These are phyloP conservation scores for Galaxea fascicularis DNA, from an alignment of 92 coral and sea anemone genomes.

Conservation along the genomic window DNA sequence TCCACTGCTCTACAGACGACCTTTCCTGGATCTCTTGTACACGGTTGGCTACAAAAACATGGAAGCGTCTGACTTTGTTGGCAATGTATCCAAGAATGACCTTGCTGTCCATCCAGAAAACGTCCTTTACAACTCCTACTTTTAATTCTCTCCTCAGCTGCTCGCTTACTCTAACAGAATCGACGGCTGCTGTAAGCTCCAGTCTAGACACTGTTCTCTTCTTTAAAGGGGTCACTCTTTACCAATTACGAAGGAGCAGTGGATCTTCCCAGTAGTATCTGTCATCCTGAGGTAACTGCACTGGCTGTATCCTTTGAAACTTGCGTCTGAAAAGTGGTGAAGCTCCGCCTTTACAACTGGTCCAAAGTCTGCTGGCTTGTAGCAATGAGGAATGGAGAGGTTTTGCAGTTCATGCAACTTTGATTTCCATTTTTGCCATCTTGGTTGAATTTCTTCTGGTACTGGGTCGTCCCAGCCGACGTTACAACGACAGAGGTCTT, in stretches of 20 bases:
- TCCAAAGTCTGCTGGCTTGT: conserved; percentile 53
- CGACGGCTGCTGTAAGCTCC: conserved; percentile 14
- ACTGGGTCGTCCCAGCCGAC: conserved; percentile 71
- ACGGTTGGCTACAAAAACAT: conserved; percentile 22
- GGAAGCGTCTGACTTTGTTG: conserved; percentile 10
- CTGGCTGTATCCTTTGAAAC: conserved; percentile 1
- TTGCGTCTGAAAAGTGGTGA: conserved; percentile 55
- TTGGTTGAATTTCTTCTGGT: conserved; percentile 41
- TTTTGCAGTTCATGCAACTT: conserved; percentile 12
- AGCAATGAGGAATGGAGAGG: conserved; percentile 39
- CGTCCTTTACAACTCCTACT: not conserved
- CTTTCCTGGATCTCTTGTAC: not conserved
- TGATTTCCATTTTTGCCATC: conserved; percentile 63
- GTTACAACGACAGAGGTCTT: conserved; percentile 60
- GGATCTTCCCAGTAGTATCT: not conserved
- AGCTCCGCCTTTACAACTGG: conserved; percentile 27
- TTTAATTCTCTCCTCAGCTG: not conserved
- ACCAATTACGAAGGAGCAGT: conserved; percentile 8
- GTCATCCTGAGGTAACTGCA: not conserved
- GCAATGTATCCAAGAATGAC: conserved; percentile 5
- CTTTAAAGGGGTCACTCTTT: conserved; percentile 34
- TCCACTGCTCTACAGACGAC: not conserved
- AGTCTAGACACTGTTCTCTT: not conserved
- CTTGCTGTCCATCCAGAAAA: conserved; percentile 11
- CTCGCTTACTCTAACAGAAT: conserved; percentile 1